Conservation (phyloP, 2,888 invertebrate species). For the Theodoxus fluviatilis region DNA sequence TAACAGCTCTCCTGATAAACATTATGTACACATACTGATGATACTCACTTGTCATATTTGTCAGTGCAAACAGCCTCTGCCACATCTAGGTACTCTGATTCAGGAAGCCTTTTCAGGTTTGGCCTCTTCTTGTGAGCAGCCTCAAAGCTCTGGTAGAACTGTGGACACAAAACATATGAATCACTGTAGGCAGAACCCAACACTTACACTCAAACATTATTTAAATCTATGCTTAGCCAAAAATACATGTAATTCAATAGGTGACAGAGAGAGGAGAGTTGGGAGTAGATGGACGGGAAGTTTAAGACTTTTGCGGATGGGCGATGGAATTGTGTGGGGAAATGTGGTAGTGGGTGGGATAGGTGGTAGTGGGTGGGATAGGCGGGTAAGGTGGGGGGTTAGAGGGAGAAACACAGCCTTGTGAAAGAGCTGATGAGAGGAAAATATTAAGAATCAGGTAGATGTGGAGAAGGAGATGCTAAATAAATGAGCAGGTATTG, state of each 20-base stretch:
- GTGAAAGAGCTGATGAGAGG: too few relatives aligned
- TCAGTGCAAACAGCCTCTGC: constrained; percentile 46
- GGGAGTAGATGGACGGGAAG: not conserved
- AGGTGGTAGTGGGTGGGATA: too few relatives aligned
- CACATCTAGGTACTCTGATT: constrained; percentile 51
- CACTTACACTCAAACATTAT: not conserved
- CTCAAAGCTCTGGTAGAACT: constrained; percentile 38
- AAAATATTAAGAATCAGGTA: too few relatives aligned
- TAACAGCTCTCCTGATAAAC: too few relatives aligned
- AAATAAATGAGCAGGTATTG: too few relatives aligned
- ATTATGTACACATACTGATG: too few relatives aligned
- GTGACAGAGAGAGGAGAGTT: not conserved
- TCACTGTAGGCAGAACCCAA: not conserved
- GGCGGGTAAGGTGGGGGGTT: too few relatives aligned
- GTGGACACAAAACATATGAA: constrained; percentile 28
- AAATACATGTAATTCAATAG: not conserved
- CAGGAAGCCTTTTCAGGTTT: constrained; percentile 45
- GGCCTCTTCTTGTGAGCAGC: constrained; percentile 36
- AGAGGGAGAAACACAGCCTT: too few relatives aligned
- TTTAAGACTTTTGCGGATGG: too few relatives aligned
- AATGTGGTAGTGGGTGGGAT: too few relatives aligned
- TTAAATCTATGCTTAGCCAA: not conserved
- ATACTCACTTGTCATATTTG: constrained; percentile 42
- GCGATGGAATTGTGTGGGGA: too few relatives aligned
- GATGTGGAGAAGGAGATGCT: too few relatives aligned